These are phyloP conservation scores for Furnarius figulus DNA, from an alignment of 2,113 vertebrate species.

Conservation along the genomic window DNA sequence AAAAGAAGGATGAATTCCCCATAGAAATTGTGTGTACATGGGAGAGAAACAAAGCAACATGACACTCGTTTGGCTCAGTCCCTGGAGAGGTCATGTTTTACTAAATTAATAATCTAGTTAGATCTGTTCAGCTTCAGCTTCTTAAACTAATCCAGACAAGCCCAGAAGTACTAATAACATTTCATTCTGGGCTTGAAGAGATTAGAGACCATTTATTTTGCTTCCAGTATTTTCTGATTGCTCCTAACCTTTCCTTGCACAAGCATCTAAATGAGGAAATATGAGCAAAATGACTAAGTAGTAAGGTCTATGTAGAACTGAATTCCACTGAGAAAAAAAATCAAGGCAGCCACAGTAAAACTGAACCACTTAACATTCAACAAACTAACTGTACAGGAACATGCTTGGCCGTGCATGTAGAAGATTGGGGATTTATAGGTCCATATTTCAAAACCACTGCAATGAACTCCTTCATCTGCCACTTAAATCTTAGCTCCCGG, in stretches of 20 bases:
- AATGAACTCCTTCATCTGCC: background rate
- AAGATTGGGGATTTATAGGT: background rate
- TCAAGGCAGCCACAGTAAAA: background rate
- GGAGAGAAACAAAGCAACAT: background rate
- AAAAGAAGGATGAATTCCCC: background rate
- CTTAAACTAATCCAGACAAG: conserved; percentile 54
- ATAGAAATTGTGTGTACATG: background rate
- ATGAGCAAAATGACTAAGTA: background rate
- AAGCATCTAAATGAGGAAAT: background rate
- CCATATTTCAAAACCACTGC: conserved; percentile 16
- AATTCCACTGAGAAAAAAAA: background rate
- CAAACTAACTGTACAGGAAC: background rate
- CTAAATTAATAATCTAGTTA: conserved; percentile 57
- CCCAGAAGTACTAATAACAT: conserved; percentile 12
- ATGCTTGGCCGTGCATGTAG: background rate
- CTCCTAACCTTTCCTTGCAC: conserved; percentile 3
- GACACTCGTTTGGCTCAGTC: background rate
- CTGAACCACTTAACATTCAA: conserved; percentile 14
- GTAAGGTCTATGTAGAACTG: background rate
- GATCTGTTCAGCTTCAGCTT: conserved; percentile 55
- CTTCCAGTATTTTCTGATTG: conserved; percentile 2
- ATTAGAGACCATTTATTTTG: conserved; percentile 44
- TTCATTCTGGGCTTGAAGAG: conserved; percentile 38
- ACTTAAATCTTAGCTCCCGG: background rate
- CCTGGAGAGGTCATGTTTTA: conserved; percentile 35